phyloP scores from a whole-genome alignment of 2,888 invertebrate species.

The Ashinkailepas kermadecensis region DNA sequence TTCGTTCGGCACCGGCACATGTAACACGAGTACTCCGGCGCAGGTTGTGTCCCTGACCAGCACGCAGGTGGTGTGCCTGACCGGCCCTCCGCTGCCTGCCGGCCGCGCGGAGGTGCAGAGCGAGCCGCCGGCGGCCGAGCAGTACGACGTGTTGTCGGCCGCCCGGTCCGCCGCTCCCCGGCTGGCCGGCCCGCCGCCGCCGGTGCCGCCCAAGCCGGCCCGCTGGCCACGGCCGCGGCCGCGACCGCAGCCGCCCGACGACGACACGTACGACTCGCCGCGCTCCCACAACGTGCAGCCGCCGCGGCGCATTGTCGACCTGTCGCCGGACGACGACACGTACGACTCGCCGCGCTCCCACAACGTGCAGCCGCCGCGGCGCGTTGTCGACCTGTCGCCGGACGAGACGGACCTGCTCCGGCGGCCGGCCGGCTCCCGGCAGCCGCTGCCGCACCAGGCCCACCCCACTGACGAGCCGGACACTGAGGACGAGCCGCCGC shows the following conservation, averaged over 20 bases:
- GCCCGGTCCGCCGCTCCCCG: neutral
- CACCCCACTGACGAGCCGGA: no score
- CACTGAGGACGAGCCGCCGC: no score
- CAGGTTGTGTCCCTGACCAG: no score
- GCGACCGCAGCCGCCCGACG: neutral
- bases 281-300: neutral
- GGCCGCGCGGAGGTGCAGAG: no score
- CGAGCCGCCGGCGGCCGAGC: neutral
- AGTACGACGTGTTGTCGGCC: conserved; percentile 1
- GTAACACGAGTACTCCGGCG: no score
- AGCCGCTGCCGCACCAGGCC: neutral
- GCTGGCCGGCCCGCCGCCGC: neutral
- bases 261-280: neutral
- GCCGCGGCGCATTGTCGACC: neutral
- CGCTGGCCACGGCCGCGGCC: neutral
- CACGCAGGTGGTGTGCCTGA: no score
- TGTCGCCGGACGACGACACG: no score
- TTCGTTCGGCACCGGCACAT: no score
- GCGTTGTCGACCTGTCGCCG: neutral
- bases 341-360: no score
- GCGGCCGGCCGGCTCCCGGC: neutral
- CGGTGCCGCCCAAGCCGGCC: conserved; percentile 7
- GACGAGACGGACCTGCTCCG: neutral
- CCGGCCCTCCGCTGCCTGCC: no score
- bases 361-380: no score